Conservation (phyloP, 2,113 vertebrate genomes). For the Pantherophis guttatus region DNA sequence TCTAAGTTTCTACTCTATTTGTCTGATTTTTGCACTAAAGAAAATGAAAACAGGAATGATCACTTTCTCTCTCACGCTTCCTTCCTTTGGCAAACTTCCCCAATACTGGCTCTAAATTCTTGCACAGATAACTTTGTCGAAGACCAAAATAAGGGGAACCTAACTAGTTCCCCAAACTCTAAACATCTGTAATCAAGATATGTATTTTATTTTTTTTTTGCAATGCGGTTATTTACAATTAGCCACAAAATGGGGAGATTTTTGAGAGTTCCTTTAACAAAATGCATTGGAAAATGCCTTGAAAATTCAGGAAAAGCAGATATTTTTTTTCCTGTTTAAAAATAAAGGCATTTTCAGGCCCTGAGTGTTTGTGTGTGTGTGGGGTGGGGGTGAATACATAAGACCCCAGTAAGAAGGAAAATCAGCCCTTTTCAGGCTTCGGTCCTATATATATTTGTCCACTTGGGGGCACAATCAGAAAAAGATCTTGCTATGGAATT, state of each 20-base stretch:
- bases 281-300: neutral
- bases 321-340: neutral
- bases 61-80: neutral
- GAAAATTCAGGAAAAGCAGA: neutral
- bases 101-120: neutral
- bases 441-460: neutral
- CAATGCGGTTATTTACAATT: neutral
- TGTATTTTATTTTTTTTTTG: neutral
- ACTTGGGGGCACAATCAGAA: neutral
- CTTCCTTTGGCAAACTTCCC: neutral
- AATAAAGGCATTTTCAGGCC: neutral
- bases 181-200: neutral
- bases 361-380: neutral
- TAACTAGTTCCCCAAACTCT: neutral
- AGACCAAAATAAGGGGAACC: neutral
- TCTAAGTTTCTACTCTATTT: neutral
- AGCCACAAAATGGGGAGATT: neutral
- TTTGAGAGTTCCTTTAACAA: neutral
- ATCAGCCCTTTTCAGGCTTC: neutral
- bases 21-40: neutral
- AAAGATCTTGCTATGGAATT: neutral
- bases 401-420: neutral
- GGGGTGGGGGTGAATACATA: accelerated
- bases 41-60: neutral
- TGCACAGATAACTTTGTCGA: neutral